Base-by-base conservation (phyloP, 2,113 vertebrate species). In the Eulacestoma nigropectus region DNA sequence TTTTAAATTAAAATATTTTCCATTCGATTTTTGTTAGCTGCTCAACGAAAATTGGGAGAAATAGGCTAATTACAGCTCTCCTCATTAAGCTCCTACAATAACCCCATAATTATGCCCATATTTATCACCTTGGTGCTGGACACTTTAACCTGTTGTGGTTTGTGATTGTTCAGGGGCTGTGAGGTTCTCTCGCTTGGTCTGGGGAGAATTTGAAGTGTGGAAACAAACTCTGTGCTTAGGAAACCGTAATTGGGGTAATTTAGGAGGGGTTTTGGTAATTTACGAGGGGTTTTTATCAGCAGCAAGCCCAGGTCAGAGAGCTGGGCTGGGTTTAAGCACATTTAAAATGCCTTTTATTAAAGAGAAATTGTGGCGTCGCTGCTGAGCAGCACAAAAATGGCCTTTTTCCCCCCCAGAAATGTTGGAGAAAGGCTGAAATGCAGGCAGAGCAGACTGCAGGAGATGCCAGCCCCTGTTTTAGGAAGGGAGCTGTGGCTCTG, bases 71-170 rank as follows among this genome's bases (percentile, higher is more conserved):
- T 97, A 89, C 81, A 72, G 94, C 94, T 93, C 70, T 89, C 73
- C 92, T 97, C 97, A 97, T 97, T 96, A 97, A 97, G 91, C 90
- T 75, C 68, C 95, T 86, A 96, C 90, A 97, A 97, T 96, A 96
- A 96, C 84, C 92, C 93, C 95, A 93, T 98, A 97, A 98, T 97
- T 96, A 96, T 75, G 92, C 53, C 88, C 94, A 42, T 77, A 75
- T 96, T 98, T 97, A 97, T 97, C 96, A 96, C 96, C 96, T 93
- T 92, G 96, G 89, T 97, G 96, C 98, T 80, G 97, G 96, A 95
- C 97, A 98, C 97, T 97, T 97, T 97, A 97, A 98, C 97, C 97
- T 96, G 97, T 95, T 96, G 97, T 96, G 96, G 88, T 84, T 95
- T 86, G 82, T 83, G 87, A 97, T 97, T 96, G 96, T 89, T 13